Base-by-base conservation (phyloP, 2,113 vertebrate genomes). In the Apistogramma diplotaenia region DNA sequence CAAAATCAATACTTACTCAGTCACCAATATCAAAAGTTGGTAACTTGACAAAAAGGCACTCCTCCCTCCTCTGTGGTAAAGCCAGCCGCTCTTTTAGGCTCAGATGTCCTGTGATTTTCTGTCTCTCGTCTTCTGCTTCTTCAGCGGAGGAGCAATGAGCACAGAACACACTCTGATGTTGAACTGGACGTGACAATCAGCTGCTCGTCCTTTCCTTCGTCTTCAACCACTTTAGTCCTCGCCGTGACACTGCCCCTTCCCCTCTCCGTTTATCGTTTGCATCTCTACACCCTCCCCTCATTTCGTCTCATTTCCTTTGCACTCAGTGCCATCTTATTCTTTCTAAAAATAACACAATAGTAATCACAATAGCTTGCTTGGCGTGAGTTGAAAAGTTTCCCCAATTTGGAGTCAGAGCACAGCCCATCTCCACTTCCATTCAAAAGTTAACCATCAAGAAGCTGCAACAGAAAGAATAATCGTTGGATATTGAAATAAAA, bases 311-410 rank as follows among this genome's bases (percentile, higher is more conserved):
- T 92, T 93, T 93, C 93, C 94, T 88, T 58, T 71, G 55, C 84
- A 54, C 82, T 89, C 88, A 82, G 79, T 56, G 83, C 81, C 2
- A 18, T 90, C 71, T 83, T 72, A 74, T 78, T 85, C 76, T 83
- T 87, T 89, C 89, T 94, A 95, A 92, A 94, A 95, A 95, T 94
- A 95, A 91, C 90, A 87, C 49, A 8, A 85, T 81, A 79, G 54
- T 82, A 82, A 89, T 93, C 86, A 87, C 77, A 92, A 89, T 84
- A 84, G 81, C 89, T 91, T 84, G 75, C 51, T 56, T 77, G n/a
- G 62, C 86, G 80, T 90, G 46, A 91, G 80, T 84, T 62, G 23
- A 62, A 81, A 40, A 51, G 71, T 82, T 82, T 43, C 58, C 15
- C 62, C n/a, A 46, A 51, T 77, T 70, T 75, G 31, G 58, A 76